Evolutionary conservation across 2,113 vertebrate species (phyloP).

Genomic region (Lamprologus speciosus): DNA sequence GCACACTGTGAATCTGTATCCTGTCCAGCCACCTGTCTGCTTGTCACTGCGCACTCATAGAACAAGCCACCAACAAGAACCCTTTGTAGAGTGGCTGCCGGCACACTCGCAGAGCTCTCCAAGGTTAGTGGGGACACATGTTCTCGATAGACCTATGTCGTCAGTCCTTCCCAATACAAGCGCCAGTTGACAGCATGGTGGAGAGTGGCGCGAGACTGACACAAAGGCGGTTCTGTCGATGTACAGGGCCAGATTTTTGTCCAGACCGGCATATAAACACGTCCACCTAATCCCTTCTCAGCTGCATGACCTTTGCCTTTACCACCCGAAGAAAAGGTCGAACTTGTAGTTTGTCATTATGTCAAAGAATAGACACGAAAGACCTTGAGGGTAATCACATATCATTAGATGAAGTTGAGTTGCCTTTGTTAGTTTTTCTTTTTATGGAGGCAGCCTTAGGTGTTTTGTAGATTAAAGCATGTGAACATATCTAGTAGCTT

Average conservation of each 20-base stretch:
- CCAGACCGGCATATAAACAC: constrained; percentile 7
- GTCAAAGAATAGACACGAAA: not conserved
- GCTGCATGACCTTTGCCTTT: constrained; percentile 7
- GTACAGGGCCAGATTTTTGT: not conserved
- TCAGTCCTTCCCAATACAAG: constrained; percentile 37
- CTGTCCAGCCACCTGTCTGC: constrained; percentile 1
- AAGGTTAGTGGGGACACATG: constrained; percentile 44
- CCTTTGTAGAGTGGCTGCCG: constrained; percentile 22
- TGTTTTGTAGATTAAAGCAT: not conserved
- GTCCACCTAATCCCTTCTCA: not conserved
- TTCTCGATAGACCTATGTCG: constrained; percentile 32
- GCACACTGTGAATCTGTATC: not conserved
- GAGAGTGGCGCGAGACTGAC: not conserved
- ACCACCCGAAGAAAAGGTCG: not conserved
- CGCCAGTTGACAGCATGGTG: constrained; percentile 40
- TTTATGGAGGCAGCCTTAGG: not conserved
- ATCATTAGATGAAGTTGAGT: not conserved
- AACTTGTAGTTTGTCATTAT: not conserved
- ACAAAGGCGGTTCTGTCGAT: constrained; percentile 49
- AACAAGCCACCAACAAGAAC: constrained; percentile 26
- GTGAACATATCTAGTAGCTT: not conserved
- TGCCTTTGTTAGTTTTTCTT: not conserved
- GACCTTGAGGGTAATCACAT: not conserved
- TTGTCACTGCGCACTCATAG: constrained; percentile 23
- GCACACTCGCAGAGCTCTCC: not conserved